These are phyloP conservation scores for Aurelia sp. DNA, from an alignment of 30 jellyfish, hydroid and myxozoan species.

Conservation along the genomic window DNA sequence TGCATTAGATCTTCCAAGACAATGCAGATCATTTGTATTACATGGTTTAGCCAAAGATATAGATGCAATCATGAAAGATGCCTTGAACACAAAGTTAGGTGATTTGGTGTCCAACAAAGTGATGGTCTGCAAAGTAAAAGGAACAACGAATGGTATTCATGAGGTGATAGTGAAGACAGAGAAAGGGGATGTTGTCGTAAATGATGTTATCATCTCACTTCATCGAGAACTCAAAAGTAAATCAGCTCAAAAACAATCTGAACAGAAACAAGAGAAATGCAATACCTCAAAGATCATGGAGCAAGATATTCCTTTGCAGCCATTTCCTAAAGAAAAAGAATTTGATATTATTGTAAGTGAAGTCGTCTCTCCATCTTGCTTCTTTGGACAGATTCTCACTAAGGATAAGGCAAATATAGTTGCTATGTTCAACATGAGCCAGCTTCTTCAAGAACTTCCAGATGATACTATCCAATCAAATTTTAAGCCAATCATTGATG, in stretches of 20 bases:
- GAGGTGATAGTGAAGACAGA: conserved; percentile 3
- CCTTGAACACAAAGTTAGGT: conserved; percentile 7
- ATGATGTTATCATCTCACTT: conserved; percentile 8
- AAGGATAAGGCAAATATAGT: conserved; percentile 55
- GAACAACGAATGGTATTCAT: conserved; percentile 13
- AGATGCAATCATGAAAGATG: background rate
- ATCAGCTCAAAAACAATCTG: background rate
- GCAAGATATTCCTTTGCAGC: conserved; percentile 68
- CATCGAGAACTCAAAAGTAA: background rate
- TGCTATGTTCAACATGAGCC: conserved; percentile 44
- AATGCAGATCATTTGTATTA: conserved; percentile 38
- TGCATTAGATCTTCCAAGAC: conserved; percentile 59
- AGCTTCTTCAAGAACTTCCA: conserved; percentile 10
- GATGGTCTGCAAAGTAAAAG: conserved; percentile 3
- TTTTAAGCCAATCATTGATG: conserved; percentile 68
- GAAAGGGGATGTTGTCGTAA: conserved; percentile 11
- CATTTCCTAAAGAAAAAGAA: conserved; percentile 74
- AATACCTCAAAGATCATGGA: conserved; percentile 4
- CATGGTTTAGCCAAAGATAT: conserved; percentile 26
- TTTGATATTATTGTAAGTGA: conserved; percentile 79
- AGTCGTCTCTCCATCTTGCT: conserved; percentile 75
- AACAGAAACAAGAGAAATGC: too few species aligned
- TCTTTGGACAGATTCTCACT: conserved; percentile 76
- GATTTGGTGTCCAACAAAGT: conserved; percentile 24
- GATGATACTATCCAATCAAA: background rate